These are phyloP conservation scores for Periophthalmodon schlosseri DNA, from an alignment of 2,113 vertebrate genomes.

Conservation along the genomic window DNA sequence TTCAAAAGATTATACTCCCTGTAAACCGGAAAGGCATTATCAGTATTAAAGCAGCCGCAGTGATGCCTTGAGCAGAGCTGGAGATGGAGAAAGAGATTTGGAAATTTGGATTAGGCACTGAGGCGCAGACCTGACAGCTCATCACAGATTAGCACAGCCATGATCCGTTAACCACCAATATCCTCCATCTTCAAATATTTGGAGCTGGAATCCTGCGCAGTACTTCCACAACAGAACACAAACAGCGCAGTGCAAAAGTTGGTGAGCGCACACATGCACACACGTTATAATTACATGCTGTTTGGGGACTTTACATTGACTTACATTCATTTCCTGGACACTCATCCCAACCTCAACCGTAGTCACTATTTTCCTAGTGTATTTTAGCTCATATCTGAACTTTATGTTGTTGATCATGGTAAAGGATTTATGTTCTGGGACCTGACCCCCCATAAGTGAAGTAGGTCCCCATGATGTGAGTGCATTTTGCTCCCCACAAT, in stretches of 20 bases:
- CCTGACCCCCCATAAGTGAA: too few relatives aligned
- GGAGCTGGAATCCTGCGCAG: slow-evolving; percentile 24
- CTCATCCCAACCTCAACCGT: too few relatives aligned
- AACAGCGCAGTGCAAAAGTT: not conserved
- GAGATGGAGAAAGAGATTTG: slow-evolving; percentile 62
- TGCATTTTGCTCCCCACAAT: too few relatives aligned
- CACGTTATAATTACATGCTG: not conserved
- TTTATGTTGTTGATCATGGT: too few relatives aligned
- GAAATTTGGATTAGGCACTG: slow-evolving; percentile 70
- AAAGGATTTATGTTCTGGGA: too few relatives aligned
- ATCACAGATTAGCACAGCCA: slow-evolving; percentile 62
- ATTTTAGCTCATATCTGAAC: too few relatives aligned
- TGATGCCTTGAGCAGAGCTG: slow-evolving; percentile 51
- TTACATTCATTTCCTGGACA: too few relatives aligned
- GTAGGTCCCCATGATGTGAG: too few relatives aligned
- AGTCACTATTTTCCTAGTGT: too few relatives aligned
- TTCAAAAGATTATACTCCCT: slow-evolving; percentile 65
- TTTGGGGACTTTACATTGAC: too few relatives aligned
- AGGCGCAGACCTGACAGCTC: slow-evolving; percentile 65
- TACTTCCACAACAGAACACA: not conserved
- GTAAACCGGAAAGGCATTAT: slow-evolving; percentile 65
- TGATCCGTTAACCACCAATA: slow-evolving; percentile 42
- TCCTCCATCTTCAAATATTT: slow-evolving; percentile 38
- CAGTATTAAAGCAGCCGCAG: slow-evolving; percentile 57
- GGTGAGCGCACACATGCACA: not conserved